Base-by-base conservation (phyloP, 92 coral and sea anemone species). In the Paramuricea clavata region DNA sequence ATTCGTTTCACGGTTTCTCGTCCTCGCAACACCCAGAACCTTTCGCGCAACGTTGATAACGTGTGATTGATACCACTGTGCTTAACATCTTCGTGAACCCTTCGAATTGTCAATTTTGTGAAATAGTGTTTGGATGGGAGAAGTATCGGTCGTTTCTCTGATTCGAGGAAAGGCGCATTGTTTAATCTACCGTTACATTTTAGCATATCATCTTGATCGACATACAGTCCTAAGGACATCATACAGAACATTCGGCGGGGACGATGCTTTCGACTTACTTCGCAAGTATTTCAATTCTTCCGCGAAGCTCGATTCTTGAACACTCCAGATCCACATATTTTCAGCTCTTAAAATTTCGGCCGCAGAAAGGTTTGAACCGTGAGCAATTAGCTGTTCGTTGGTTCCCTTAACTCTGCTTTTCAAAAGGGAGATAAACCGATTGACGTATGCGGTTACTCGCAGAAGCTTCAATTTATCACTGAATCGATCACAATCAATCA, bases 1-100 rank as follows among this genome's bases (percentile, higher is more conserved):
- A 83, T n/a, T 47, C 41, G 88, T 56, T 87, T 91, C 49, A 91
- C 89, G 44, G 73, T 72, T 52, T 88, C 86, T 56, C 91, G 34
- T 27, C 94, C 89, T 30, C 74, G 91, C 42, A 88, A 56, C 21
- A 87, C 80, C 91, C 94, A 88, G 62, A 83, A 91, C 23, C 91
- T 85, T 79, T 91, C 92, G 59, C 89, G 68, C 34, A 88, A 44
- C 49, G 27, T 69, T 15, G 91, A 82, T 2, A 91, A 90, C 21
- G 93, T 87, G 65, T 65, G 80, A 26, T 69, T 82, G n/a, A 91
- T 78, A 32, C 91, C 91, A 78, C 78, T 39, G 43, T 91, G 92
- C 73, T 61, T 87, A 57, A 84, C 83, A 35, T 62, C 41, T 41
- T 78, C 78, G 60, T 91, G 93, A 28, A 49, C 59, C 25, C n/a